These are phyloP conservation scores for Astyanax mexicanus DNA, from an alignment of 2,797 vertebrate species.

Conservation along the genomic window DNA sequence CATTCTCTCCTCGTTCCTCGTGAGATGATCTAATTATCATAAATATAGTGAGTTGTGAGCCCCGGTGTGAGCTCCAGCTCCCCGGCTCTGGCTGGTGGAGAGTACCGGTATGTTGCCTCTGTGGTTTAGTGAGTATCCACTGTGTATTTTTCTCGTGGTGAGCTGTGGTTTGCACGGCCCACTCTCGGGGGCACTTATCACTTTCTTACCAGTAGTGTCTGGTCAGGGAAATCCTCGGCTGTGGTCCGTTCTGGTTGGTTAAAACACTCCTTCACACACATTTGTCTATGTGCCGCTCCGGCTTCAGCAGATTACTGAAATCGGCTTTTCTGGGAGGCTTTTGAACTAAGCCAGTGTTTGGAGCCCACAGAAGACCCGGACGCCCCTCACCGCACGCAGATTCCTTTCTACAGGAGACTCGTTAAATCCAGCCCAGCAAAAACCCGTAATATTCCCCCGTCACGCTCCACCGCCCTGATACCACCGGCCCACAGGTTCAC, in stretches of 20 bases:
- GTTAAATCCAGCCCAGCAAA: slow-evolving; percentile 28
- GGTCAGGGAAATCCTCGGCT: slow-evolving; percentile 5
- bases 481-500: background rate
- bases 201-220: slow-evolving; percentile 11
- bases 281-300: slow-evolving; percentile 42
- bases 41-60: background rate
- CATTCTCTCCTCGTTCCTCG: background rate
- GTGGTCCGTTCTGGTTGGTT: slow-evolving; percentile 38
- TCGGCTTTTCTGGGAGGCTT: slow-evolving; percentile 53
- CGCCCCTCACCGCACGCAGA: slow-evolving; percentile 6
- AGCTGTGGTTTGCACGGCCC: background rate
- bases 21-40: slow-evolving; percentile 1
- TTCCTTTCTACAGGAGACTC: slow-evolving; percentile 31
- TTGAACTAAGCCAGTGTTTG: slow-evolving; percentile 45
- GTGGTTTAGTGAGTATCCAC: background rate
- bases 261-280: slow-evolving; percentile 51
- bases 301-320: slow-evolving; percentile 51
- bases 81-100: too few relatives aligned
- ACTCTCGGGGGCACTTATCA: slow-evolving; percentile 32
- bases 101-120: background rate
- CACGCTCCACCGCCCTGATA: slow-evolving; percentile 21
- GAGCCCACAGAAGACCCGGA: slow-evolving; percentile 29
- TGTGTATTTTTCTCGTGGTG: too few relatives aligned
- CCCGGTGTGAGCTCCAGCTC: background rate
- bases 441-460: slow-evolving; percentile 33